phyloP scores from a whole-genome alignment of 2,797 vertebrate genomes.

The Rhynchotus rufescens region DNA sequence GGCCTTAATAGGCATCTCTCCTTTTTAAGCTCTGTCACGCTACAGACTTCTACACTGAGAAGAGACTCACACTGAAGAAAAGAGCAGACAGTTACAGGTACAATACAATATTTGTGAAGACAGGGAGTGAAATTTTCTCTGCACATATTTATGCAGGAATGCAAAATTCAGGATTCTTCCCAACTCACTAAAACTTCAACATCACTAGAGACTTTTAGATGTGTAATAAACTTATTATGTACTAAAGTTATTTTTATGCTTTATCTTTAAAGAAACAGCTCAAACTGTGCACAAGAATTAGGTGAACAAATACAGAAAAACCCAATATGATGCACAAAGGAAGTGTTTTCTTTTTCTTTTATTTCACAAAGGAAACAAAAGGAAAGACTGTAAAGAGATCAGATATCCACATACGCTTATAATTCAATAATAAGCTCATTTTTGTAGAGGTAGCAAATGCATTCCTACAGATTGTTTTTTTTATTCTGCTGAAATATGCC shows the following conservation, averaged over 20 bases:
- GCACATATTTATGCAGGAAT: neutral
- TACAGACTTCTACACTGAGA: neutral
- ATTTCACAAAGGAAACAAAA: neutral
- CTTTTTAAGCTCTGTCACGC: neutral
- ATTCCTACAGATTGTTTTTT: neutral
- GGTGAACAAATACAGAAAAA: neutral
- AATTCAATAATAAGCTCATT: neutral
- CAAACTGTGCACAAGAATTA: neutral
- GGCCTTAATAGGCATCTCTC: neutral
- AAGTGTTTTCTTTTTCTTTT: neutral
- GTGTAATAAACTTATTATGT: neutral
- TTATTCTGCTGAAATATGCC: neutral
- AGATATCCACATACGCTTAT: neutral
- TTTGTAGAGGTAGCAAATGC: neutral
- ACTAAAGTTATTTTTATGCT: neutral
- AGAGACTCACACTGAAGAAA: neutral
- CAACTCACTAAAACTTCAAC: neutral
- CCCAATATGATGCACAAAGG: neutral
- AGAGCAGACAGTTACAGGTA: neutral
- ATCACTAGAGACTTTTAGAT: neutral
- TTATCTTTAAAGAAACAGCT: slow-evolving; percentile 10
- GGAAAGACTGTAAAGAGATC: neutral
- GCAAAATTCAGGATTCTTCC: neutral
- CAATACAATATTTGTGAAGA: neutral
- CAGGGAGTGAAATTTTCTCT: neutral